Evolutionary conservation across 2,113 vertebrate species (phyloP).

Genomic region (Parus major): DNA sequence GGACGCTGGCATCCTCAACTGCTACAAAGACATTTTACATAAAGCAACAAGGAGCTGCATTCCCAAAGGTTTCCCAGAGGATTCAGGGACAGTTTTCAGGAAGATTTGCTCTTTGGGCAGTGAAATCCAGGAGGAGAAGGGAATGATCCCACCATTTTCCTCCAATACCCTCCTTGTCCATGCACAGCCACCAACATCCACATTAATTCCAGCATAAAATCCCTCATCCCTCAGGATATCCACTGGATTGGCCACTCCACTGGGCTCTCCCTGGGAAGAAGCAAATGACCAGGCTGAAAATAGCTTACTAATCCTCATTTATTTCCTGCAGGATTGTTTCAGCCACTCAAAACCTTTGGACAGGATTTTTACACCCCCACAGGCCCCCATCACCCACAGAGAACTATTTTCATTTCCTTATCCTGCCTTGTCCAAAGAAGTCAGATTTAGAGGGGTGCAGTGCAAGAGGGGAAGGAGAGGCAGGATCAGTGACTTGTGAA

Average conservation of each 20-base stretch:
- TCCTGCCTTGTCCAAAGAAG: not conserved
- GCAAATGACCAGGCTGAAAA: not conserved
- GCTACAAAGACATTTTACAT: not conserved
- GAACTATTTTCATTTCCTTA: rapidly evolving
- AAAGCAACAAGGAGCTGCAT: not conserved
- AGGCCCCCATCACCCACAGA: rapidly evolving
- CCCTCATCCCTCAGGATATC: not conserved
- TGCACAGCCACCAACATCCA: not conserved
- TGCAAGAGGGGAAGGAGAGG: not conserved
- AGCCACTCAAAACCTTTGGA: not conserved
- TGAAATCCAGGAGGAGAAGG: not conserved
- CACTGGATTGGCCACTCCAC: rapidly evolving
- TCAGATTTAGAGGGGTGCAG: not conserved
- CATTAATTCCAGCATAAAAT: not conserved
- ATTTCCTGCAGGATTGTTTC: not conserved
- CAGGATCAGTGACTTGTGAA: not conserved
- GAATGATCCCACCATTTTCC: not conserved
- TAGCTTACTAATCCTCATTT: not conserved
- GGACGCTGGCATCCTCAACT: not conserved
- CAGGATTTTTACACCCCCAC: not conserved
- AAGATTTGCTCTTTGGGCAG: not conserved
- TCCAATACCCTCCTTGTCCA: not conserved
- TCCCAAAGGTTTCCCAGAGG: not conserved
- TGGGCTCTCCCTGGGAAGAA: not conserved
- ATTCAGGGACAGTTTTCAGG: not conserved